Evolutionary conservation across 92 coral and sea anemone genomes (phyloP).

Genomic region (Porites divaricata): DNA sequence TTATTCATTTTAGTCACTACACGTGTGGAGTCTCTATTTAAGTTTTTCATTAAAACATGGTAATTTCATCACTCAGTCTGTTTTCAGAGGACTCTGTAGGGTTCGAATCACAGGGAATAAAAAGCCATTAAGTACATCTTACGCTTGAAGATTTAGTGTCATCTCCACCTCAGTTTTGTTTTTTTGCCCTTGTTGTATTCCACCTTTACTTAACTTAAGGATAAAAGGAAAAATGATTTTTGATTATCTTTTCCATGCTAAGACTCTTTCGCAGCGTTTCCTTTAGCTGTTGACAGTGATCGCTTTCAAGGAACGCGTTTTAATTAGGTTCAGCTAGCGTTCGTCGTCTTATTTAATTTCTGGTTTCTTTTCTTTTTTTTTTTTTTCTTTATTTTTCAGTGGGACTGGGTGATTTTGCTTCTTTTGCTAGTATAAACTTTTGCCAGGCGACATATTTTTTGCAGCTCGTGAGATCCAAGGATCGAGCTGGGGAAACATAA

Average conservation of each 20-base stretch:
- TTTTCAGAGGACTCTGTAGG: background rate
- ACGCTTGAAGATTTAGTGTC: background rate
- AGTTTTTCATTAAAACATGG: constrained; percentile 1
- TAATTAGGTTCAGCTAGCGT: too few species aligned
- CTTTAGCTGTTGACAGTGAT: too few species aligned
- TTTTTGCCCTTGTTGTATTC: too few species aligned
- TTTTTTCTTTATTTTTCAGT: background rate
- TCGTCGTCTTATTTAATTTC: background rate
- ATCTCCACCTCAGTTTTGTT: background rate
- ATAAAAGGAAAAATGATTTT: too few species aligned
- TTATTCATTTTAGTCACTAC: background rate
- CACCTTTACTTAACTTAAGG: too few species aligned
- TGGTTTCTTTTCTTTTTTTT: background rate
- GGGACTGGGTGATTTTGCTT: background rate
- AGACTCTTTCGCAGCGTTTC: too few species aligned
- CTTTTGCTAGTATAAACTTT: background rate
- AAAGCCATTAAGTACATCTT: background rate
- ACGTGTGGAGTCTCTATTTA: background rate
- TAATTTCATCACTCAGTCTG: background rate
- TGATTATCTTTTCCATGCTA: too few species aligned
- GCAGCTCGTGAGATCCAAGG: background rate
- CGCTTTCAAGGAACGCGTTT: too few species aligned
- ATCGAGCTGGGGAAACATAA: background rate
- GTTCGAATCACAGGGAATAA: background rate
- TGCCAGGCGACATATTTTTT: background rate